phyloP scores from a whole-genome alignment of 2,888 invertebrate genomes.

The Rhabditoides inermis region DNA sequence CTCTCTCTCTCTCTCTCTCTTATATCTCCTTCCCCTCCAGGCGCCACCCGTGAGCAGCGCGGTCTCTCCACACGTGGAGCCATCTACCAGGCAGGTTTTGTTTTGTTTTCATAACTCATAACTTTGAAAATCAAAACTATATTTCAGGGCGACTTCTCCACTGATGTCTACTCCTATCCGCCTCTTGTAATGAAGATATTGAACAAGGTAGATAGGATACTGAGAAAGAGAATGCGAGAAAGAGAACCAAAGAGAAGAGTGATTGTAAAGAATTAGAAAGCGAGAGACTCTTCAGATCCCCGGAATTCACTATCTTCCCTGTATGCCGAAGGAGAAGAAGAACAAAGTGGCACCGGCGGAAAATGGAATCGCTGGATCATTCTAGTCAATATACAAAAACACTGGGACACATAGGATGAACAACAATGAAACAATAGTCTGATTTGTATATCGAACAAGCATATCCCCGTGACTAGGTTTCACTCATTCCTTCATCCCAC shows the following conservation, averaged over 20 bases:
- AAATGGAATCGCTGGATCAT: background rate
- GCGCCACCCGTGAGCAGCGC: slow-evolving; percentile 44
- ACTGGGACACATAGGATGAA: no score
- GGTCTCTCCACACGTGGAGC: slow-evolving; percentile 41
- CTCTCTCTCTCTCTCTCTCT: background rate
- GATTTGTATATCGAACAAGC: no score
- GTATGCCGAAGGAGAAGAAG: slow-evolving; percentile 35
- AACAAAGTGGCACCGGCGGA: slow-evolving; percentile 10
- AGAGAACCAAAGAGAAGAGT: background rate
- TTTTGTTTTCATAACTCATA: no score
- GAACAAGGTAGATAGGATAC: slow-evolving; percentile 11
- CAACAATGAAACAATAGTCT: no score
- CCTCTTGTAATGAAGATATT: slow-evolving; percentile 27
- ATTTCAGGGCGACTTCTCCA: slow-evolving; percentile 19
- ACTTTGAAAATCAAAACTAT: no score
- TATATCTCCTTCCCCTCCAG: no score
- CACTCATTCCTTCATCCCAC: no score
- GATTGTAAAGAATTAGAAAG: background rate
- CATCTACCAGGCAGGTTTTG: slow-evolving; percentile 31
- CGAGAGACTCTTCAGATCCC: slow-evolving; percentile 18
- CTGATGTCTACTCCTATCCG: slow-evolving; percentile 42
- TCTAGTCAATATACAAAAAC: no score
- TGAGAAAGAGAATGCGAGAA: background rate
- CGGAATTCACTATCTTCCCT: slow-evolving; percentile 30
- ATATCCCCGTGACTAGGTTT: no score